Evolutionary conservation across 92 coral and sea anemone genomes (phyloP), one percentile per base, ranked within the genome.

Genomic region (Blastomussa wellsi): DNA sequence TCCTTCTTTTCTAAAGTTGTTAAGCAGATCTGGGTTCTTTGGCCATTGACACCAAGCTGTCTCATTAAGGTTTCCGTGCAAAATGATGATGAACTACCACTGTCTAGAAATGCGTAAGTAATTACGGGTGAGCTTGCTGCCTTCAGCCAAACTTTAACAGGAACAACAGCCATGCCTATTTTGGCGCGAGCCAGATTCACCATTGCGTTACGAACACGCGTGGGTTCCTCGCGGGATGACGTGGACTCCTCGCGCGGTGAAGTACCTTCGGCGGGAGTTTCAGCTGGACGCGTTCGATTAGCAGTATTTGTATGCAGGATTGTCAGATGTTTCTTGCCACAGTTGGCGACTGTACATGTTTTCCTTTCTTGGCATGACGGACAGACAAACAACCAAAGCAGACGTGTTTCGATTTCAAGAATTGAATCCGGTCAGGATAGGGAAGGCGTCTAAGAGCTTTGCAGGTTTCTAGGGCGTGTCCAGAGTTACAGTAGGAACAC

Each of bases 31-130:
- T 49, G 59, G 0, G 92, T 60, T 51, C 70, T 75, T 22, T 8
- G 47, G 7, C 79, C 89, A 32, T 31, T 20, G 7, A 36, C 33
- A 7, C 60, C 65, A 11, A 86, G 76, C 77, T n/a, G 62, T 39
- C 17, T 29, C 28, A 86, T 59, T 5, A 86, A 38, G 44, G 67
- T 37, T 15, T 86, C 88, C 2, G 88, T 53, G 38, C 90, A 90
- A 55, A 90, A 90, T 19, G 93, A 19, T 41, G 93, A 62, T 49
- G 84, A 52, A 26, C 88, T 81, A 35, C 93, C 88, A 26, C 79
- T 79, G 77, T 82, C 93, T 26, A 90, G 38, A 39, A 87, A 86
- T 17, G 90, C 85, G 41, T 90, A 82, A 1, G 88, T 90, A 7
- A 82, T 62, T 4, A 87, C 68, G 0, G 65, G 84, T 15, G 76